Base-by-base conservation (phyloP, 2,113 vertebrate species). In the Cottus gobio region DNA sequence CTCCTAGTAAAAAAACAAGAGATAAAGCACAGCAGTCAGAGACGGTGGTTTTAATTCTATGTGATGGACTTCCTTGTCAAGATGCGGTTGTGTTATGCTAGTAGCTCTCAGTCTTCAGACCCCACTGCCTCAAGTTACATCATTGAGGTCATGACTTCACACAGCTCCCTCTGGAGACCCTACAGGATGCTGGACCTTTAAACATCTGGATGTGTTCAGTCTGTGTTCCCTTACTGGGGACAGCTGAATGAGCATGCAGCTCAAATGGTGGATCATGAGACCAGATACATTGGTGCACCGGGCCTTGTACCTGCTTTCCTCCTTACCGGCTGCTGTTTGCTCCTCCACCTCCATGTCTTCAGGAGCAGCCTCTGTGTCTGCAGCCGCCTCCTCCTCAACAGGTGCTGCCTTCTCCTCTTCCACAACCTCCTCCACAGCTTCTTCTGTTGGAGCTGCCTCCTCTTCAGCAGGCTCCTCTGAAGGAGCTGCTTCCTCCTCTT, bases 381-480 rank as follows among this genome's bases (percentile, higher is more conserved):
- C 54, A 1, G 3, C 37, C 30, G 20, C 80, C 10, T 79, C 63
- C 7, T 48, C 20, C n/a, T n/a, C n/a, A n/a, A n/a, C n/a, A n/a
- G n/a, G 2, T 18, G 52, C 37, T 4, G 24, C 48, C n/a, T n/a
- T n/a, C 4, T 58, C 69, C 24, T 66, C 80, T 31, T 77, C 85
- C 20, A 26, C 54, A 1, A 2, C 37, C 30, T n/a, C 80, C 10
- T 79, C 63, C 7, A 20, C 20, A 46, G 20, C 8, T 4, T 50
- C 62, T 22, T 79, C 15, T n/a, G 3, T 20, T 37, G 58, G 15
- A 34, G 54, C 39, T 3, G 24, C 48, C 4, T 60, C 70, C 24
- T 67, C 80, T 28, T 78, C 85, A 22, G n/a, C 13, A 28, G 24
- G 6, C 12, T 92, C 86, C 28, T 26, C 90, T 91, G 18, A 5